phyloP scores from a whole-genome alignment of 2,113 vertebrate genomes.

The Chionodraco myersi region DNA sequence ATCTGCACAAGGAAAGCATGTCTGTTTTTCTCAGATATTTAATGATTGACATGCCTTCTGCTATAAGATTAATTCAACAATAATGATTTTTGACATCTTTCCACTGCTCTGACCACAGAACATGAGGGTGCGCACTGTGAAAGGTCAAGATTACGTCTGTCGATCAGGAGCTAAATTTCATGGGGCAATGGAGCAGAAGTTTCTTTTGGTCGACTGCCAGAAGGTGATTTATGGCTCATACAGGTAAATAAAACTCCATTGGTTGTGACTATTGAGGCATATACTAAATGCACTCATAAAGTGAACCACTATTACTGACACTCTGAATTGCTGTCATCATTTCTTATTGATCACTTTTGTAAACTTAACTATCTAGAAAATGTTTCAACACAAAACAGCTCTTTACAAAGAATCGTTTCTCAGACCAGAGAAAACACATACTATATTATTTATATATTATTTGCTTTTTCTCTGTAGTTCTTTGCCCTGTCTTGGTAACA shows the following conservation, averaged over 20 bases:
- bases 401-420: not conserved
- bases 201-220: constrained; percentile 93
- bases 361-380: not conserved
- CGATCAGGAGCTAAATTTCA: constrained; percentile 94
- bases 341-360: not conserved
- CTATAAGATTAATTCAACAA: constrained; percentile 16
- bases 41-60: constrained; percentile 1
- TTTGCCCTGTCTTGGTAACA: not conserved
- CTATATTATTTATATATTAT: too few species aligned
- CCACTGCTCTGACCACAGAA: constrained; percentile 85
- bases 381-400: not conserved
- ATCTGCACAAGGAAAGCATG: not conserved
- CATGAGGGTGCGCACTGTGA: constrained; percentile 93
- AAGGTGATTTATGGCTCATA: constrained; percentile 95
- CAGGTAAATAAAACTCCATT: constrained; percentile 84
- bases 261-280: not conserved
- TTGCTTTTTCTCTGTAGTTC: not conserved
- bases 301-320: constrained; percentile 8
- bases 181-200: constrained; percentile 94
- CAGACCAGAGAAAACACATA: not conserved
- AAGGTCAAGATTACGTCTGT: constrained; percentile 93
- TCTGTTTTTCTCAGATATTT: not conserved
- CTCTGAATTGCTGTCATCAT: constrained; percentile 3
- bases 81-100: constrained; percentile 11
- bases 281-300: constrained; percentile 15